phyloP scores from a whole-genome alignment of 2,797 vertebrate species.

The Pseudocheirus occidentalis region DNA sequence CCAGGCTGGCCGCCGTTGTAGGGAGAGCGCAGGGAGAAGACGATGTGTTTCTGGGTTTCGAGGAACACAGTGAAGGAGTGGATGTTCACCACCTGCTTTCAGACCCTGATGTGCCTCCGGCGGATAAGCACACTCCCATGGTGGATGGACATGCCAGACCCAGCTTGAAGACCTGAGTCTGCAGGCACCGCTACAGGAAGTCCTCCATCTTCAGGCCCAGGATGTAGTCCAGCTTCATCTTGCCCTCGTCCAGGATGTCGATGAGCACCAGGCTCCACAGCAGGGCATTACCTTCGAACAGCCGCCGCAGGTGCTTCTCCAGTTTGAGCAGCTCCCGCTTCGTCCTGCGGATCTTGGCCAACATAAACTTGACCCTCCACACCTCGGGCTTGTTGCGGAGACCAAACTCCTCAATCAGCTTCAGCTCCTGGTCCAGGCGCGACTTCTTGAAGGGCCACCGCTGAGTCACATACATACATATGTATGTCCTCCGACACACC shows the following conservation, averaged over 20 bases:
- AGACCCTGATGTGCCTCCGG: slow-evolving; percentile 97
- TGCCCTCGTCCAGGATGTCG: too few relatives aligned
- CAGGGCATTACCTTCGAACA: slow-evolving; percentile 97
- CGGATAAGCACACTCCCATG: slow-evolving; percentile 95
- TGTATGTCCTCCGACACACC: slow-evolving; percentile 97
- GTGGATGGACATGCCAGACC: slow-evolving; percentile 97
- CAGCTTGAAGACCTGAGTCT: slow-evolving; percentile 97
- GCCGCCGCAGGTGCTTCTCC: slow-evolving; percentile 93
- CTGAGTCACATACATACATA: slow-evolving; percentile 94
- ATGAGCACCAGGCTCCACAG: slow-evolving; percentile 94
- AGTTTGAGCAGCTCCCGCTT: slow-evolving; percentile 95
- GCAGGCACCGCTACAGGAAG: slow-evolving; percentile 94
- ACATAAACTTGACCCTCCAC: slow-evolving; percentile 96
- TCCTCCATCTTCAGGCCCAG: slow-evolving; percentile 96
- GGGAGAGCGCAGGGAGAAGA: slow-evolving; percentile 95
- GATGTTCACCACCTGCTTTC: slow-evolving; percentile 97
- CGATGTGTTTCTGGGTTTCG: slow-evolving; percentile 97
- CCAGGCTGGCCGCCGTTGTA: slow-evolving; percentile 94
- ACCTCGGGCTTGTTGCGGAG: slow-evolving; percentile 96
- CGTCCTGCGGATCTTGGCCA: slow-evolving; percentile 96
- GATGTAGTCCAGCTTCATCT: slow-evolving; percentile 99
- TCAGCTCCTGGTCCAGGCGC: slow-evolving; percentile 95
- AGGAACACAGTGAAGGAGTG: slow-evolving; percentile 95
- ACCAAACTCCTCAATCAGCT: slow-evolving; percentile 96
- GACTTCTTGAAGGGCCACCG: slow-evolving; percentile 96